These are phyloP conservation scores for Caenorhabditis uteleia DNA, from an alignment of 2,888 invertebrate species.

Conservation along the genomic window DNA sequence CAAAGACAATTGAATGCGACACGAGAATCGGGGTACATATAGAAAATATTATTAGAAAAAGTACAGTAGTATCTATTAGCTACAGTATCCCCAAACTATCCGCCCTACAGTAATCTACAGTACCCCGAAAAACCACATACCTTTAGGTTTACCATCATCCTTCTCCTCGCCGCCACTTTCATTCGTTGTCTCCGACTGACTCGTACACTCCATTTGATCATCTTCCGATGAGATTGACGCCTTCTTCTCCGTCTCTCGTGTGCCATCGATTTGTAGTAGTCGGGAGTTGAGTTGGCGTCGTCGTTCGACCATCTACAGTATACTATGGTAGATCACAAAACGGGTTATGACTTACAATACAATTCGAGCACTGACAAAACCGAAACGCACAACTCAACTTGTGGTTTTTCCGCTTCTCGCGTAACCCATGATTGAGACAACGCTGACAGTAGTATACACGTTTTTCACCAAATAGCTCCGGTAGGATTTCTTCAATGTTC, in stretches of 20 bases:
- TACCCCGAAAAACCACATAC: too few species aligned
- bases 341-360: constrained; percentile 37
- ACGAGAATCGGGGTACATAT: too few species aligned
- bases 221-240: constrained; percentile 21
- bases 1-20: too few species aligned
- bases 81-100: too few species aligned
- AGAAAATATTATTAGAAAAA: too few species aligned
- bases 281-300: constrained; percentile 55
- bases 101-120: too few species aligned
- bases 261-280: constrained; percentile 49
- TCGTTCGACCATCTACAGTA: constrained; percentile 52
- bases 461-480: constrained; percentile 59
- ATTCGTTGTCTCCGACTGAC: constrained; percentile 38
- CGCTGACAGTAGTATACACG: constrained; percentile 58
- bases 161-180: constrained; percentile 38
- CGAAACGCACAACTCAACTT: constrained; percentile 48
- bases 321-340: neutral
- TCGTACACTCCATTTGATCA: constrained; percentile 37
- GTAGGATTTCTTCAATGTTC: constrained; percentile 61
- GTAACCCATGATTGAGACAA: constrained; percentile 54
- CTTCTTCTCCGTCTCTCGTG: constrained; percentile 8
- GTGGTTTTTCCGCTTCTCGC: constrained; percentile 55
- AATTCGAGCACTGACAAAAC: constrained; percentile 51
- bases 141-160: constrained; percentile 39
- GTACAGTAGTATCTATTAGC: too few species aligned